Base-by-base conservation (phyloP, 2,888 invertebrate genomes). In the Papilio protenor region DNA sequence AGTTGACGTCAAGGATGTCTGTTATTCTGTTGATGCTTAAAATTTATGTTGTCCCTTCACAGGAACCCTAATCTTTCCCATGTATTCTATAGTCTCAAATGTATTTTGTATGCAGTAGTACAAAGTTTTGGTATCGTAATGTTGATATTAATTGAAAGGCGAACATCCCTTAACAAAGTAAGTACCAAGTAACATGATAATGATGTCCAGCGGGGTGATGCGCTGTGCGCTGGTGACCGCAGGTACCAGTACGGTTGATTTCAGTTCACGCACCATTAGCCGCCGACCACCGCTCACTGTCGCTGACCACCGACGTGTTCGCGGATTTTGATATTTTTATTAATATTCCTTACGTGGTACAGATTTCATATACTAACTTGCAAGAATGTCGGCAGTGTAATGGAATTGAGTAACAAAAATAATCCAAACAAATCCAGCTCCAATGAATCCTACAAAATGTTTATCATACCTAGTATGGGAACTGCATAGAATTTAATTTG, bases 171-270 rank as follows among this genome's bases (percentile, higher is more conserved):
- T 33, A 59, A 64, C 61, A 64, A 27, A 27, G 59, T 59, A 61
- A 61, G 61, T 49, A 69, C 21, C 3, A 57, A 57, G 75, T 75
- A 69, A 75, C 40, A 69, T 55, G 75, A 75, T 66, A 66, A 75
- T 33, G 11, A 73, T 3, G 40, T 27, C 2, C n/a, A 40, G 66
- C 69, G 12, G 69, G 55, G 23, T 2, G 23, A 81, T 21, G 27
- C 33, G 5, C 61, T 33, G 40, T 40, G 33, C 33, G 33, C 33
- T 33, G 33, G 33, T 33, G 40, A 40, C 40, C 40, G 40, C 40
- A 40, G 40, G 33, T 8, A 40, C 40, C 8, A 5, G 33, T 40
- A 40, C 40, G 40, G 40, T 40, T 40, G 40, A 40, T 40, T 40
- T 40, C 40, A 40, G 40, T 40, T 40, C 40, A 40, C 8, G 40